phyloP scores from a whole-genome alignment of 2,888 invertebrate species.

The Nineta flava region DNA sequence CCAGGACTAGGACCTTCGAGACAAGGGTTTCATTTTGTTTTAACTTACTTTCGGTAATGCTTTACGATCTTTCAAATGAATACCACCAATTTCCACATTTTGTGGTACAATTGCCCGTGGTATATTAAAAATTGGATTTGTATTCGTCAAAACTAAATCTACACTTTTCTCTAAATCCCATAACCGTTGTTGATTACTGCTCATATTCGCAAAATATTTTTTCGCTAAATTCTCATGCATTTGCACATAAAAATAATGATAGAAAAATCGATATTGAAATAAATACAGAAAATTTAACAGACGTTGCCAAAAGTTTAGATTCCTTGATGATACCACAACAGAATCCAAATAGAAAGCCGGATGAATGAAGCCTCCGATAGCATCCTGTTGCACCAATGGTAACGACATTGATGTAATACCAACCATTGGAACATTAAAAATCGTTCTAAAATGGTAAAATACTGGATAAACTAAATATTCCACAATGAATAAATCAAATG shows the following conservation, averaged over 20 bases:
- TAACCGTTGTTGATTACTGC: too few relatives aligned
- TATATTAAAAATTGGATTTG: too few relatives aligned
- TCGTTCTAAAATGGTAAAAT: background rate
- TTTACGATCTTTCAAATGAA: background rate
- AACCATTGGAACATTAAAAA: constrained; percentile 17
- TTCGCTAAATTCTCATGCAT: constrained; percentile 8
- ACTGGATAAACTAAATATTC: background rate
- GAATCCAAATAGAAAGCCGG: constrained; percentile 10
- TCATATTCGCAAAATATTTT: constrained; percentile 7
- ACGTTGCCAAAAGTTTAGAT: background rate
- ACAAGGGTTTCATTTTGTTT: too few relatives aligned
- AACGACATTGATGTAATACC: constrained; percentile 11
- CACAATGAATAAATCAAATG: background rate
- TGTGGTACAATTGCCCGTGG: too few relatives aligned
- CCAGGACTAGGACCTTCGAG: too few relatives aligned
- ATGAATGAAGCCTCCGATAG: constrained; percentile 13
- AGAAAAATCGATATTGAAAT: background rate
- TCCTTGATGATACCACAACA: background rate
- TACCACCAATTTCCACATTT: background rate
- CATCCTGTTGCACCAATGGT: constrained; percentile 2
- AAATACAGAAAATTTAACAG: background rate
- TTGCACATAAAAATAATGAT: constrained; percentile 7
- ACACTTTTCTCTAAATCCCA: too few relatives aligned
- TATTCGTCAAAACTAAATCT: too few relatives aligned
- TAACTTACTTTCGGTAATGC: background rate